Base-by-base conservation (phyloP, 2,113 vertebrate species). In the Catharus bicknelli region DNA sequence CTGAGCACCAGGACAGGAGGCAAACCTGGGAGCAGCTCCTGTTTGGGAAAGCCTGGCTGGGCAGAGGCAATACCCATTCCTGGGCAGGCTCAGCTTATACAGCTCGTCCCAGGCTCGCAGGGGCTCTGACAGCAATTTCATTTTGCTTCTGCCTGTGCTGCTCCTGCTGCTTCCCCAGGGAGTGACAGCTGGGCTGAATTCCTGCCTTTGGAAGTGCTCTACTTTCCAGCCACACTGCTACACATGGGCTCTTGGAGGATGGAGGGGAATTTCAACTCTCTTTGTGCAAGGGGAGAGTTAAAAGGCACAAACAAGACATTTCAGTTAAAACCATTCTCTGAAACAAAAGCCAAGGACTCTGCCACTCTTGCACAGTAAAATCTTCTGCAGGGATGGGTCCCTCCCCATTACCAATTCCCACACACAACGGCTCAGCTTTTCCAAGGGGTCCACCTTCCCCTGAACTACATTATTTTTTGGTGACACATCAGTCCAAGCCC, bases 161-260 rank as follows among this genome's bases (percentile, higher is more conserved):
- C 36, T 48, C 23, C 34, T 0, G 0, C 42, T 76, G 51, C 34
- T 3, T 1, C 11, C 48, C 3, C 57, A 40, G 58, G 25, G 21
- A 16, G 50, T 0, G 9, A 5, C 26, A 16, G 9, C 2, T 21
- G 6, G 22, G 32, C 27, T 45, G n/a, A 15, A 47, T 27, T 42
- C n/a, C 67, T 82, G 40, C 50, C 47, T 34, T 10, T 51, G 75
- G 57, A 34, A 1, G 17, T 3, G 7, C 5, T 62, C 15, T 0
- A 0, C 11, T 29, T 27, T 20, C 16, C 42, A 64, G 77, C 51
- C 30, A 32, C 25, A 8, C 27, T n/a, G 42, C 32, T 47, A 4
- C 17, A 25, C 12, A 21, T 0, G 0, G 8, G 9, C 15, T 14
- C 58, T 13, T 7, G 5, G 20, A 19, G 3, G 7, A 26, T 1